phyloP scores from a whole-genome alignment of 2,113 vertebrate species.

The Heloderma charlesbogerti region DNA sequence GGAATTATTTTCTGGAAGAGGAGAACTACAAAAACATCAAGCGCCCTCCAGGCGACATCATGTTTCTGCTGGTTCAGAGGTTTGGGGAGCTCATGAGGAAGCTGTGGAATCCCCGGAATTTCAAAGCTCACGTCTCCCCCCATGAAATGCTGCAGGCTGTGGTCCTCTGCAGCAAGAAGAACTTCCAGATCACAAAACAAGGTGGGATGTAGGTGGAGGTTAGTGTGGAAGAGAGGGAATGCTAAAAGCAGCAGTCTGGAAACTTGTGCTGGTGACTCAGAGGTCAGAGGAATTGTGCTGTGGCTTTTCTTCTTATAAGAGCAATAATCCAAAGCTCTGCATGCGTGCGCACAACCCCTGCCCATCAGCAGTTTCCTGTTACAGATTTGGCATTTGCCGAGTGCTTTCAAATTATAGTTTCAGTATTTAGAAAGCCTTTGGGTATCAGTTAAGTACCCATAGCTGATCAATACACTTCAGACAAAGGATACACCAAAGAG shows the following conservation, averaged over 20 bases:
- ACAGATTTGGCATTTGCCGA: no score
- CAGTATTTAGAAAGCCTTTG: no score
- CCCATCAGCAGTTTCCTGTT: no score
- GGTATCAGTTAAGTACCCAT: no score
- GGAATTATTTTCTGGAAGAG: slow-evolving; percentile 97
- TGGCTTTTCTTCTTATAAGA: neutral
- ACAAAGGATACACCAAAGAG: no score
- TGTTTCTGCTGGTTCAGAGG: slow-evolving; percentile 96
- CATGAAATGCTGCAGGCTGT: slow-evolving; percentile 99
- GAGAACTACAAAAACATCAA: slow-evolving; percentile 92
- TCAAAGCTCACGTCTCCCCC: slow-evolving; percentile 97
- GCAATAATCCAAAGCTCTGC: neutral
- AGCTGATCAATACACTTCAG: no score
- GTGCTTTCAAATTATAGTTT: no score
- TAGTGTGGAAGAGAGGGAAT: neutral
- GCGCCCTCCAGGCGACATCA: slow-evolving; percentile 94
- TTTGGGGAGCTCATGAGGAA: slow-evolving; percentile 98
- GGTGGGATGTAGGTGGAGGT: slow-evolving; percentile 72
- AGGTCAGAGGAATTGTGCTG: no score
- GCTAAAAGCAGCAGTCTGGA: neutral
- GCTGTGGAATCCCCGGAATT: slow-evolving; percentile 97
- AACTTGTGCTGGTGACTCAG: neutral
- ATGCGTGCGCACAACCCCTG: no score
- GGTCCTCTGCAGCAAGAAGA: slow-evolving; percentile 98
- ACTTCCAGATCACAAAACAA: slow-evolving; percentile 98